Percentiles rank a stretch among this genome's conserved stretches.
These are phyloP conservation scores for Gymnothorax reevesii DNA, from an alignment of 2,797 vertebrate species.

Conservation along the genomic window DNA sequence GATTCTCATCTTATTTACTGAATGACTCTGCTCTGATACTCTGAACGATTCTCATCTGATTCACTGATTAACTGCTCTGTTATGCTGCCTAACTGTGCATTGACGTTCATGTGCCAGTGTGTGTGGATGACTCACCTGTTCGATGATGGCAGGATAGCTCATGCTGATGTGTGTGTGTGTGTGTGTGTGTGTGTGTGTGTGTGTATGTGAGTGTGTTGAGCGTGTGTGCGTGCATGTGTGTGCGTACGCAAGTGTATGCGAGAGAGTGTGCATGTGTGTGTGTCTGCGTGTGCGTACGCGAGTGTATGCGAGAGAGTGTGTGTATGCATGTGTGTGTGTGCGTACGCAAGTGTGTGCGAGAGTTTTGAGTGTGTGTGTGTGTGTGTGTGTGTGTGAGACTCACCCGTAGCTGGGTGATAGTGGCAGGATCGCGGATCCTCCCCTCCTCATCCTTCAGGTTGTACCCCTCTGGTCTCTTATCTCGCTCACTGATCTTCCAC, in stretches of 20 bases:
- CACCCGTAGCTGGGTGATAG: slow-evolving; percentile 92
- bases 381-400: slow-evolving; percentile 45
- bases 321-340: background rate
- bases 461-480: slow-evolving; percentile 96
- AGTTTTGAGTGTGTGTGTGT: background rate
- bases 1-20: background rate
- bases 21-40: background rate
- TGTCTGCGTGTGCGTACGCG: too few relatives aligned
- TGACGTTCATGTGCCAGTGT: too few relatives aligned
- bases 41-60: background rate
- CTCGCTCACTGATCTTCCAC: slow-evolving; percentile 97
- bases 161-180: too few relatives aligned
- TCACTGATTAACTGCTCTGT: background rate
- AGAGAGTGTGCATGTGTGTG: too few relatives aligned
- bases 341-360: background rate
- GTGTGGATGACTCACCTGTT: too few relatives aligned
- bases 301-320: too few relatives aligned
- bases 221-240: background rate
- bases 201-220: background rate
- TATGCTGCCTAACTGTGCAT: background rate
- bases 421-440: slow-evolving; percentile 89
- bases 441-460: slow-evolving; percentile 98
- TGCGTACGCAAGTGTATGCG: too few relatives aligned
- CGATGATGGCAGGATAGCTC: too few relatives aligned
- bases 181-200: background rate